Conservation (phyloP, 2,888 invertebrate species). For the Tachina grossa region DNA sequence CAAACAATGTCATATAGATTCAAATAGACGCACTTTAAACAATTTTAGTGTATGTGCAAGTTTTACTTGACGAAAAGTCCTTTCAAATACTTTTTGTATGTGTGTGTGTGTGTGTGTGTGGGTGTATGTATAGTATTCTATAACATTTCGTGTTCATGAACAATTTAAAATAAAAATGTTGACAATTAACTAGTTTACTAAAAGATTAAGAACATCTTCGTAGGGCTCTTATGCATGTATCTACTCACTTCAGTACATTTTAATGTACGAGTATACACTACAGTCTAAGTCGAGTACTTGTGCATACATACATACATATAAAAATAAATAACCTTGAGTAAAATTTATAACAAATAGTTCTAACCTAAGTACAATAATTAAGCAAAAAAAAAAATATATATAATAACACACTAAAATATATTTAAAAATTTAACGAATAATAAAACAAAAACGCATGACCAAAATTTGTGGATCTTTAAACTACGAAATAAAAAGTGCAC, state of each 20-base stretch:
- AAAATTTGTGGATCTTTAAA: too few species aligned
- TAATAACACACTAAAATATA: neutral
- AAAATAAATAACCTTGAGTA: constrained; percentile 55
- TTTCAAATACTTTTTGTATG: neutral
- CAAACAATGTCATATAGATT: too few species aligned
- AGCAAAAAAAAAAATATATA: neutral
- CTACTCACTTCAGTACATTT: neutral
- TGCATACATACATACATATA: neutral
- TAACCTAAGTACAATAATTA: constrained; percentile 23
- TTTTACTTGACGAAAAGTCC: too few species aligned
- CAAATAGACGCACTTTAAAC: too few species aligned
- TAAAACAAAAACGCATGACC: too few species aligned
- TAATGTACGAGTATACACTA: neutral
- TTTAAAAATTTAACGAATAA: neutral
- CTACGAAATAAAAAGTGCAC: too few species aligned
- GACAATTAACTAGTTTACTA: constrained; percentile 64
- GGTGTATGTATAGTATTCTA: neutral
- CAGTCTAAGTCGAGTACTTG: too few species aligned
- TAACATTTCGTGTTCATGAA: neutral
- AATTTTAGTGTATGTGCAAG: too few species aligned
- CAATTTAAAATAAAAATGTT: constrained; percentile 45
- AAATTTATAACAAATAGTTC: constrained; percentile 49
- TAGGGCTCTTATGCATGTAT: neutral
- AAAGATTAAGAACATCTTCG: constrained; percentile 62
- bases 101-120: neutral